phyloP scores from a whole-genome alignment of 2,113 vertebrate species.

The Lichenostomus cassidix region DNA sequence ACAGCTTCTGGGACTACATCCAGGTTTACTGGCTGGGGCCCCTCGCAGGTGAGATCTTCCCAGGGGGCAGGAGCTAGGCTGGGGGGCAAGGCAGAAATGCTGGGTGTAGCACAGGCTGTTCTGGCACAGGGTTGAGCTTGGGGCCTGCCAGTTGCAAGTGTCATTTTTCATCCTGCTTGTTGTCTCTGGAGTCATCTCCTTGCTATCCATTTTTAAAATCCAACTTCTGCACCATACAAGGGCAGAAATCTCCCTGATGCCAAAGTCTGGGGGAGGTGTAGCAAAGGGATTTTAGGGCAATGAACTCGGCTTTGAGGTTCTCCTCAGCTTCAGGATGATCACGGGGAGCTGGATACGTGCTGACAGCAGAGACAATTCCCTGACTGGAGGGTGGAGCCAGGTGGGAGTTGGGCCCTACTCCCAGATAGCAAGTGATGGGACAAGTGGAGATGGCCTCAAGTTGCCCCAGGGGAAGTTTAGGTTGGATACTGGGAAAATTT shows the following conservation, averaged over 20 bases:
- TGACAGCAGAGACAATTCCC: neutral
- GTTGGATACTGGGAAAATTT: neutral
- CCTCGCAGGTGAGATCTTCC: slow-evolving; percentile 74
- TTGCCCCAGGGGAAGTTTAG: neutral
- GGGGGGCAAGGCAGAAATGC: neutral
- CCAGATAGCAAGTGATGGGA: neutral
- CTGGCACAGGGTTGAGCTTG: neutral
- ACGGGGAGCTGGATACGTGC: accelerated
- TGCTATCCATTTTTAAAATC: neutral
- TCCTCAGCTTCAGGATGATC: neutral
- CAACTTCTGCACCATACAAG: accelerated
- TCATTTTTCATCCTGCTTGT: neutral
- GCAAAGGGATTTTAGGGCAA: neutral
- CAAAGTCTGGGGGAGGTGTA: neutral
- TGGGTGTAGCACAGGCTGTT: accelerated
- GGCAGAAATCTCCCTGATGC: neutral
- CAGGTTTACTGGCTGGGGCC: slow-evolving; percentile 89
- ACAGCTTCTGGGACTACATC: slow-evolving; percentile 77
- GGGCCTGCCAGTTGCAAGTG: neutral
- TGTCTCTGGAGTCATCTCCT: neutral
- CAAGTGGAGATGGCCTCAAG: neutral
- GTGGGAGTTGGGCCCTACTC: neutral
- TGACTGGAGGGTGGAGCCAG: neutral
- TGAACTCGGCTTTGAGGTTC: neutral
- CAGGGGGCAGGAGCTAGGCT: neutral